phyloP scores from a whole-genome alignment of 2,888 invertebrate genomes.

The Drymonia ruficornis region DNA sequence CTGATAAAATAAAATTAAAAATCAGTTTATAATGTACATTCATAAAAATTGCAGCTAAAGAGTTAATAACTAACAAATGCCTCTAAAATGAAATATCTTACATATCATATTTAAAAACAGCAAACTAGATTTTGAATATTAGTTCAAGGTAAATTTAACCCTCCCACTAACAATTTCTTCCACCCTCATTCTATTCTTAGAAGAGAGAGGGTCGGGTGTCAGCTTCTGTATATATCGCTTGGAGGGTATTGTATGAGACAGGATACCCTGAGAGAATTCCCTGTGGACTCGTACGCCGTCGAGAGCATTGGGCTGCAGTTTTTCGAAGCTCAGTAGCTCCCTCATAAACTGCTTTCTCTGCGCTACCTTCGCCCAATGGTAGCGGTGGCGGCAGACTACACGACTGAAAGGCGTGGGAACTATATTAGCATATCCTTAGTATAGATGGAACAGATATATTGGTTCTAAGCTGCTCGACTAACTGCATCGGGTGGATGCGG shows the following conservation, averaged over 20 bases:
- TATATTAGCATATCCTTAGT: too few relatives aligned
- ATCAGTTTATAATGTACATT: too few relatives aligned
- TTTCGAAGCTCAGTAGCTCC: conserved; percentile 86
- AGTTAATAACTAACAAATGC: too few relatives aligned
- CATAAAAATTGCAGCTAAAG: too few relatives aligned
- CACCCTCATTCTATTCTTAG: conserved; percentile 70
- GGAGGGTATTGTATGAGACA: conserved; percentile 79
- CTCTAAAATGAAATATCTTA: too few relatives aligned
- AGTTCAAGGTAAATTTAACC: conserved; percentile 61
- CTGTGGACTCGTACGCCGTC: conserved; percentile 87
- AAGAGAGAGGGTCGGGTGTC: conserved; percentile 68
- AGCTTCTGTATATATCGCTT: conserved; percentile 74
- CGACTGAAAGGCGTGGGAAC: conserved; percentile 71
- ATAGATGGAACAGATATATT: too few relatives aligned
- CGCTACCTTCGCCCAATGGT: conserved; percentile 76
- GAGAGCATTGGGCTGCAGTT: conserved; percentile 85
- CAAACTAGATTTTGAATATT: conserved; percentile 9
- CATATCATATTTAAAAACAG: too few relatives aligned
- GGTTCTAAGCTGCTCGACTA: too few relatives aligned
- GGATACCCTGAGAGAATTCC: conserved; percentile 84
- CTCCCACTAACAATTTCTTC: conserved; percentile 75
- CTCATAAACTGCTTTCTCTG: conserved; percentile 85
- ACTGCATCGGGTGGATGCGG: too few relatives aligned
- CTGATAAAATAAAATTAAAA: too few relatives aligned
- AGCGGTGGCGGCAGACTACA: conserved; percentile 87